A percentile compares a stretch with the other conserved stretches of the same genome.
Conservation (phyloP, 2,113 vertebrate genomes). For the Neomonachus schauinslandi region DNA sequence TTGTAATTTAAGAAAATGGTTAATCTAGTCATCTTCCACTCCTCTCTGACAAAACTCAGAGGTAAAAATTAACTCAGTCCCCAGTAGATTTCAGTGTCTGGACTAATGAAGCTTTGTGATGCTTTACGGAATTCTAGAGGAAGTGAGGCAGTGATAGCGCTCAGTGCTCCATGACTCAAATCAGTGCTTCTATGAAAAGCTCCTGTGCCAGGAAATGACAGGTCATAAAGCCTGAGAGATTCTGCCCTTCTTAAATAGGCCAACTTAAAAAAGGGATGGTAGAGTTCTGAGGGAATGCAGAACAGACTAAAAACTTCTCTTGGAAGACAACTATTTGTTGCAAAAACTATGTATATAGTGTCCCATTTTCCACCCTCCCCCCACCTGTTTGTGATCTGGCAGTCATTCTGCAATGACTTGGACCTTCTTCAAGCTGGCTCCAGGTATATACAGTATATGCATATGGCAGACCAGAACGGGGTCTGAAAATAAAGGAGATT, state of each 20-base stretch:
- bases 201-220: conserved; percentile 28
- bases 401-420: background rate
- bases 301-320: conserved; percentile 8
- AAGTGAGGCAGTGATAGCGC: conserved; percentile 56
- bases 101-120: conserved; percentile 74
- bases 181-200: conserved; percentile 41
- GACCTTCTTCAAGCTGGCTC: conserved; percentile 12
- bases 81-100: conserved; percentile 30
- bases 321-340: conserved; percentile 12
- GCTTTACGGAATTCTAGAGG: conserved; percentile 34
- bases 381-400: background rate
- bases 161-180: conserved; percentile 28
- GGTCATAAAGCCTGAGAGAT: background rate
- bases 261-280: background rate
- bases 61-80: conserved; percentile 81
- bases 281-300: background rate
- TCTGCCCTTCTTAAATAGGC: conserved; percentile 4
- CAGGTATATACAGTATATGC: background rate
- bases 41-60: conserved; percentile 71
- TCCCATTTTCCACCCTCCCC: background rate
- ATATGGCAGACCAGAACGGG: background rate
- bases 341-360: conserved; percentile 42
- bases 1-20: conserved; percentile 34
- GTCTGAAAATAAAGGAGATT: background rate
- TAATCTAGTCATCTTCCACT: conserved; percentile 74